Conservation (phyloP, 2,797 vertebrate genomes). For the Glossophaga mutica region DNA sequence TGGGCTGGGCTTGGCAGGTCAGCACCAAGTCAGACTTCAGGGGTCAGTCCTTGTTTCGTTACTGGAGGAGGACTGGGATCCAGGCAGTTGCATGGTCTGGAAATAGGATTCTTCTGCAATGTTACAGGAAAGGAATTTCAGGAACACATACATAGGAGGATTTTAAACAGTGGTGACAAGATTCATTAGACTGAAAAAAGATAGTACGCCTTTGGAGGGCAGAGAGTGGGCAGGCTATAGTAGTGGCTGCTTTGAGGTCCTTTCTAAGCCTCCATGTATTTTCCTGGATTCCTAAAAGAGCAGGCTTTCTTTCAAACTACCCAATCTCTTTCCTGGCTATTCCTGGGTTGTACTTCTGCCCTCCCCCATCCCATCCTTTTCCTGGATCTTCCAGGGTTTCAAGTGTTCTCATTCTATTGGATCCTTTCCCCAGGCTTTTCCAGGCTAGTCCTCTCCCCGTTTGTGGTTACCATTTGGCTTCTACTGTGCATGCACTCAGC, state of each 20-base stretch:
- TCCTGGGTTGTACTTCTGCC: not conserved
- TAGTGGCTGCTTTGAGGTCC: not conserved
- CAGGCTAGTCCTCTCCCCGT: not conserved
- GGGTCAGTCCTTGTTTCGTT: not conserved
- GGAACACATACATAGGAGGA: not conserved
- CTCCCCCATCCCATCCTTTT: not conserved
- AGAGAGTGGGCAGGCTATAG: not conserved
- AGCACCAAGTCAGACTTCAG: not conserved
- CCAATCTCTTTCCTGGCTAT: not conserved
- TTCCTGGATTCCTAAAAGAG: not conserved
- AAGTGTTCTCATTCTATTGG: not conserved
- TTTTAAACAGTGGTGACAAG: not conserved
- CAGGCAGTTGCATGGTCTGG: not conserved
- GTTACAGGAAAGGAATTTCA: not conserved
- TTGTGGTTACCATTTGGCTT: not conserved
- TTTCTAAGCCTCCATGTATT: not conserved
- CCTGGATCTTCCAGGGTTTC: not conserved
- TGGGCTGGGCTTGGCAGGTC: not conserved
- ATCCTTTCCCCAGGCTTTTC: not conserved
- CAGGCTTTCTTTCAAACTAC: too few relatives aligned
- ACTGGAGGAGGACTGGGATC: not conserved
- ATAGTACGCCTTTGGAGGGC: not conserved
- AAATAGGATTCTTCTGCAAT: not conserved
- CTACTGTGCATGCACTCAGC: not conserved
- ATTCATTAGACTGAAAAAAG: not conserved